phyloP scores from a whole-genome alignment of 2,113 vertebrate genomes.

The Genyomyrus donnyi region DNA sequence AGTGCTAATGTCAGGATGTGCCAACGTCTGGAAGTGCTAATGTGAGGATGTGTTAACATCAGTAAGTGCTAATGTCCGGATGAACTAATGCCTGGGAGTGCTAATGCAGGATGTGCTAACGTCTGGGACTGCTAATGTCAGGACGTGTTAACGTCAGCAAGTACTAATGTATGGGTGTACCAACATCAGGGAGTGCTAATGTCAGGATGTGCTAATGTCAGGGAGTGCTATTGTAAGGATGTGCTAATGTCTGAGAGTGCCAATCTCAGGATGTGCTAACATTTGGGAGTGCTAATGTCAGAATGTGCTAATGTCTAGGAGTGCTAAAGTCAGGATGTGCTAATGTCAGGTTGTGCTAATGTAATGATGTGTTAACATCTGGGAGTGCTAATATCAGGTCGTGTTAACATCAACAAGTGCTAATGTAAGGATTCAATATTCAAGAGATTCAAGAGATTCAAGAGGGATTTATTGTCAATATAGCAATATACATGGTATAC shows the following conservation, averaged over 20 bases:
- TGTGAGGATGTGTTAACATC: neutral
- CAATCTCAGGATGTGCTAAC: neutral
- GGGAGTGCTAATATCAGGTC: neutral
- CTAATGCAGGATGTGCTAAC: neutral
- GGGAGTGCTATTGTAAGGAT: too few relatives aligned
- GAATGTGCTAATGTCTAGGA: too few relatives aligned
- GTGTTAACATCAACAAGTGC: neutral
- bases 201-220: neutral
- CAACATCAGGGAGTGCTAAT: too few relatives aligned
- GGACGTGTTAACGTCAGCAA: too few relatives aligned
- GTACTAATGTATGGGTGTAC: too few relatives aligned
- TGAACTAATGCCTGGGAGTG: too few relatives aligned
- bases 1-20: neutral
- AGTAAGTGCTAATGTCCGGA: neutral
- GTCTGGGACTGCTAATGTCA: too few relatives aligned
- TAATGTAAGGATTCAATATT: neutral
- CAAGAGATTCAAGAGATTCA: too few relatives aligned
- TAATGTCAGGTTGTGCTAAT: neutral
- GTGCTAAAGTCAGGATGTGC: too few relatives aligned
- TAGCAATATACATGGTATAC: too few relatives aligned
- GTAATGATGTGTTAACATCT: neutral
- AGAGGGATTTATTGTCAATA: too few relatives aligned
- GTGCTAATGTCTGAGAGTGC: neutral
- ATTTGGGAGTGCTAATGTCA: neutral
- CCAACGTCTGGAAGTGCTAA: neutral